Base-by-base conservation (phyloP, 2,113 vertebrate genomes). In the Megaptera novaeangliae region DNA sequence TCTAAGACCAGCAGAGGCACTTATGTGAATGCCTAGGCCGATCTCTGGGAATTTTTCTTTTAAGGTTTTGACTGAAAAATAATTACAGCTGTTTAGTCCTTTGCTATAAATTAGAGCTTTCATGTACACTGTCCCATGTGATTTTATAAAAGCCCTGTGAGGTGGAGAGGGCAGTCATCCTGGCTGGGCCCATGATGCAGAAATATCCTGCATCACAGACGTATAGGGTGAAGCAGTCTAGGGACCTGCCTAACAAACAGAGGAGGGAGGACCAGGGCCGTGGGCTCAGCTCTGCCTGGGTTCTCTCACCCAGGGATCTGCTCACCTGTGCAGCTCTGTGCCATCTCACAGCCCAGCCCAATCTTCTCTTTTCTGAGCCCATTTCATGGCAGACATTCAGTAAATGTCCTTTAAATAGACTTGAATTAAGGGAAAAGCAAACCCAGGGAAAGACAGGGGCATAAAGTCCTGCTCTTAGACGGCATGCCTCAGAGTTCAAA, bases 261-360 rank as follows among this genome's bases (percentile, higher is more conserved):
- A n/a, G 12, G 29, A 46, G 41, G 49, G 11, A 36, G 68, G 7
- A 59, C 3, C 27, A 0, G 25, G 63, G 0, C 52, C 0, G 1
- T 3, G 31, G 31, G 17, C 81, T 55, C 66, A 46, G 36, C 44
- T 29, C 23, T 23, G 8, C 44, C 72, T 61, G 44, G 21, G 34
- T 39, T n/a, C 52, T 57, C 77, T 80, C 77, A 4, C 75, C 31
- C 0, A 0, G 34, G 31, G 27, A 0, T 11, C 52, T 84, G 41
- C 41, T n/a, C 7, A 23, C 39, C 80, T n/a, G 4, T 0, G 1
- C 59, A 27, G 55, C n/a, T 46, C n/a, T 18, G 87, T 36, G 44
- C 14, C 14, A 6, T 39, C 29, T 36, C 29, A 23, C 20, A 64
- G 68, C 23, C 25, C 21, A 78, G 21, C 34, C 41, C 17, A 15